Evolutionary conservation across 2,888 invertebrate genomes (phyloP).

Genomic region (Callosobruchus maculatus): DNA sequence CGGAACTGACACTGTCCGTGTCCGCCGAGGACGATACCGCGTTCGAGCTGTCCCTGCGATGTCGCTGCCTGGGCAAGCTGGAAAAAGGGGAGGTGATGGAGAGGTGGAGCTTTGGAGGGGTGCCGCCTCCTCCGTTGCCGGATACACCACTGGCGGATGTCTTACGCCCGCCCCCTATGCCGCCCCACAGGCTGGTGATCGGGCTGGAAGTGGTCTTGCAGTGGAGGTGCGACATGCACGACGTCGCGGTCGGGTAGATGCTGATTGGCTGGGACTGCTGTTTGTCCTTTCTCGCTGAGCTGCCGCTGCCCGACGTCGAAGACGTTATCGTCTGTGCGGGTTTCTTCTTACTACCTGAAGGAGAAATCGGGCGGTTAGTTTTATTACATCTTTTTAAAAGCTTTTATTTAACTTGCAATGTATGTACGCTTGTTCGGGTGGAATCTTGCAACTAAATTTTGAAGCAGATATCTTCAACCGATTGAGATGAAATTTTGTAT

Average conservation of each 20-base stretch:
- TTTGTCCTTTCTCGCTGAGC: slow-evolving; percentile 48
- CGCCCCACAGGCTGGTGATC: slow-evolving; percentile 15
- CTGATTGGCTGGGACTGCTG: slow-evolving; percentile 61
- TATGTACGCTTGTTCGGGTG: no score
- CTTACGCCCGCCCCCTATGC: slow-evolving; percentile 37
- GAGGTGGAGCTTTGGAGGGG: slow-evolving; percentile 50
- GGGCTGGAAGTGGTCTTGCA: slow-evolving; percentile 34
- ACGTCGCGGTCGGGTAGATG: slow-evolving; percentile 49
- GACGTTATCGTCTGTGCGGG: background rate
- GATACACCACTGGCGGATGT: slow-evolving; percentile 31
- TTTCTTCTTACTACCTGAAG: slow-evolving; percentile 31
- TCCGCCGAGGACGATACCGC: slow-evolving; percentile 41
- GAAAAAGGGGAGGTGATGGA: slow-evolving; percentile 51
- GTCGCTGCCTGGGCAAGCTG: slow-evolving; percentile 45
- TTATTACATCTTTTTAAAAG: no score
- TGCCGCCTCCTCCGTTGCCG: slow-evolving; percentile 24
- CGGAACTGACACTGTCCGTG: slow-evolving; percentile 43
- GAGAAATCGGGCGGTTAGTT: background rate
- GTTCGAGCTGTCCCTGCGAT: slow-evolving; percentile 34
- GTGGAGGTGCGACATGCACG: slow-evolving; percentile 24
- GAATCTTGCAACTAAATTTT: no score
- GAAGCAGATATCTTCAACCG: no score
- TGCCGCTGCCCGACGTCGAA: slow-evolving; percentile 20
- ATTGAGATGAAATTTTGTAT: no score
- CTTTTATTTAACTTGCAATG: no score